A percentile compares a stretch with the other conserved stretches of the same genome.
Conservation (phyloP, 2,888 invertebrate genomes). For the Xestia rhomboidea region DNA sequence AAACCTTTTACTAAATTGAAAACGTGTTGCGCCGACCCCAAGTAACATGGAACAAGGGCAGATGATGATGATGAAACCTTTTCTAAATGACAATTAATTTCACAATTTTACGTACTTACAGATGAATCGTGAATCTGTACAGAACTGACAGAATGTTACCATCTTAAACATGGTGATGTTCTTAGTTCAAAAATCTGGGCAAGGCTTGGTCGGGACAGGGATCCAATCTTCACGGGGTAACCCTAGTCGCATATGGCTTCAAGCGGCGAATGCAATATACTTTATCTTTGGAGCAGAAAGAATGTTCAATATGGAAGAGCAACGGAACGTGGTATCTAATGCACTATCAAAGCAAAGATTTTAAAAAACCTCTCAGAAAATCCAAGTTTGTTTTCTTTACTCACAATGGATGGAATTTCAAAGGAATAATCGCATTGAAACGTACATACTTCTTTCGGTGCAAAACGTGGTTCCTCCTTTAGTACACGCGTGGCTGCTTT, state of each 20-base stretch:
- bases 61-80: no score
- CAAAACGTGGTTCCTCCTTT: not conserved
- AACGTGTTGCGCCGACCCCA: no score
- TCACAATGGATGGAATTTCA: slow-evolving; percentile 6
- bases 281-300: slow-evolving; percentile 11
- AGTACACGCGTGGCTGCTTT: not conserved
- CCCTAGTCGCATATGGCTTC: not conserved
- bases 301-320: slow-evolving; percentile 42
- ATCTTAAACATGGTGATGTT: no score
- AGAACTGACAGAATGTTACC: no score
- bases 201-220: not conserved
- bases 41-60: no score
- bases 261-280: slow-evolving; percentile 17
- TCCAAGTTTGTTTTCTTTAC: not conserved
- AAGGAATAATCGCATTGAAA: not conserved
- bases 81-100: no score
- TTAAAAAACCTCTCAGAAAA: not conserved
- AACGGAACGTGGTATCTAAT: slow-evolving; percentile 16
- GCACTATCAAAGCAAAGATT: slow-evolving; percentile 29
- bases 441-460: not conserved
- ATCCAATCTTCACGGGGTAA: not conserved
- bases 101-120: no score
- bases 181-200: no score
- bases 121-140: no score
- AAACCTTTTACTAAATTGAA: no score